These are phyloP conservation scores for Drosophila eohydei DNA, from an alignment of 2,888 invertebrate genomes.

Conservation along the genomic window DNA sequence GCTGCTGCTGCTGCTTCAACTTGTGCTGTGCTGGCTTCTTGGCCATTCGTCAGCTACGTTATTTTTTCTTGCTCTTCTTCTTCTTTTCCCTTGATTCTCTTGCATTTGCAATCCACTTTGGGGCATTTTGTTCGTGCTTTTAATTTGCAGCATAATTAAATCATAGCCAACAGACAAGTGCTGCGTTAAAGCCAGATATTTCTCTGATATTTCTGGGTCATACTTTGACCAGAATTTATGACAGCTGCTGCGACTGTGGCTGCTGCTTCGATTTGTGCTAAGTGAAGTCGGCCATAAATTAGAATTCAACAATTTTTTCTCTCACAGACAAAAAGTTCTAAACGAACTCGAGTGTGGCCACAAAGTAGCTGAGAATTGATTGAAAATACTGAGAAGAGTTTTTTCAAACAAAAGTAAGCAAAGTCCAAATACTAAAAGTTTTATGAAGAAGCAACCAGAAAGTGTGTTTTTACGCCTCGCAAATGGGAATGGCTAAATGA, in stretches of 20 bases:
- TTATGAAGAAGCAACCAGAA: neutral
- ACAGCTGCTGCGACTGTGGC: conserved; percentile 29
- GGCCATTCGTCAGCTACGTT: conserved; percentile 42
- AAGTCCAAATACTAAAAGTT: neutral
- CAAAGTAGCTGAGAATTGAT: conserved; percentile 8
- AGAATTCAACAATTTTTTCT: conserved; percentile 24
- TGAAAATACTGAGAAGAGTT: conserved; percentile 2
- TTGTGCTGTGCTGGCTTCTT: conserved; percentile 32
- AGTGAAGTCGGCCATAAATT: conserved; percentile 71
- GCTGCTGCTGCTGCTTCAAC: neutral
- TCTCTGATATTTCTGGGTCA: conserved; percentile 54
- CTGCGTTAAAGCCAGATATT: conserved; percentile 14
- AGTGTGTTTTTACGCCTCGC: conserved; percentile 1
- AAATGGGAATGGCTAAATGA: conserved; percentile 8
- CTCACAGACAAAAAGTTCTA: conserved; percentile 16
- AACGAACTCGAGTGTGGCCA: conserved; percentile 20
- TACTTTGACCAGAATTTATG: conserved; percentile 64
- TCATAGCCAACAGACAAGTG: conserved; percentile 40
- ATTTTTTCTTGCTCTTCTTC: neutral
- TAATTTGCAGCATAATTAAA: conserved; percentile 75
- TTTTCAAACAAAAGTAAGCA: neutral
- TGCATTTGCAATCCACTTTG: conserved; percentile 43
- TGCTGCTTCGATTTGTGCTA: conserved; percentile 50
- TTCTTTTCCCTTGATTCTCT: conserved; percentile 13
- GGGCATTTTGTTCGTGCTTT: conserved; percentile 60